Evolutionary conservation across 2,888 invertebrate species (phyloP), one percentile per base, ranked within the genome.

Genomic region (Dyspetes luteomarginatus): DNA sequence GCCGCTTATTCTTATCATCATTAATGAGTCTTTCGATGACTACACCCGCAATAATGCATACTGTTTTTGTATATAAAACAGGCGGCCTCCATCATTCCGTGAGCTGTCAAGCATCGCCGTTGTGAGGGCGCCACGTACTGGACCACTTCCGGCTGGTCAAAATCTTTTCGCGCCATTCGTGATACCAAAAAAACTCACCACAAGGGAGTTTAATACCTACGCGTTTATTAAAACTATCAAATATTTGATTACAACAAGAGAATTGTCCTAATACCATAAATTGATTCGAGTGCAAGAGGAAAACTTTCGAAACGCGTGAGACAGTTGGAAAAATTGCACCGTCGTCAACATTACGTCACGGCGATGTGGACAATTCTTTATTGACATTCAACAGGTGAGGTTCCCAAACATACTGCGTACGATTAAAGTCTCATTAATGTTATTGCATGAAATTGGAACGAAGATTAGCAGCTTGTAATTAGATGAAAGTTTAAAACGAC

Each of bases 1-100:
- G 81, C 48, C 48, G 72, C 36, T 77, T 69, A 52, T 48, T 65
- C 41, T 65, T 64, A 73, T 56, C 48, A 36, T 43, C 43, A 24
- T 50, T 43, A 28, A 73, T 55, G 60, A 72, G 12, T 48, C 43
- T 55, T 58, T 3, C 55, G 67, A 73, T 78, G 77, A 65, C 81
- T 69, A 65, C 81, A 71, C 52, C 64, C 74, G 26, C 78, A 74
- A 78, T 77, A 81, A 81, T 77, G 73, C 81, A n/a, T 15, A 69
- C 17, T 68, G 56, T 45, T 77, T 52, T 65, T 74, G 65, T 77
- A 73, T 73, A 55, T 55, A 76, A 56, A 17, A n/a, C n/a, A n/a
- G n/a, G n/a, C n/a, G n/a, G n/a, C n/a, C n/a, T n/a, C n/a, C n/a
- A n/a, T n/a, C n/a, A n/a, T n/a, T n/a, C n/a, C n/a, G n/a, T n/a